These are phyloP conservation scores for Acrocephalus kingi DNA, from an alignment of 2,113 vertebrate species.

Conservation along the genomic window DNA sequence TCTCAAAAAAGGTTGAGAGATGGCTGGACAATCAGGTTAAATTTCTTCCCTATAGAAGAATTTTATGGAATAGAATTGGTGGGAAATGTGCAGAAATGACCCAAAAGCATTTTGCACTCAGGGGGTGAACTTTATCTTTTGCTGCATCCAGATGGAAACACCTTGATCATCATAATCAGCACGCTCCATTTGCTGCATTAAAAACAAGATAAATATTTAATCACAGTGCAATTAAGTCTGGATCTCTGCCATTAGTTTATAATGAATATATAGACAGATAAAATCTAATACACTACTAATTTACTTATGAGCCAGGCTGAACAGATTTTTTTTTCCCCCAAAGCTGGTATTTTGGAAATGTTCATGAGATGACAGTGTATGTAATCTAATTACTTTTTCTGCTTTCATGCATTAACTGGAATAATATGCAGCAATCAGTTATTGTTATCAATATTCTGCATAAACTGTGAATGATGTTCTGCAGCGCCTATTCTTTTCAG, in stretches of 20 bases:
- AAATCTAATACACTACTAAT: constrained; percentile 11
- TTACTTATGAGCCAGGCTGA: neutral
- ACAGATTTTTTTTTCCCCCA: neutral
- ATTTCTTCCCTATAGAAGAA: constrained; percentile 8
- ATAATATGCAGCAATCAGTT: neutral
- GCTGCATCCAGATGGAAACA: constrained; percentile 25
- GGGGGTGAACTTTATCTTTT: constrained; percentile 12
- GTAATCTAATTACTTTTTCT: neutral
- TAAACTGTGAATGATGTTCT: neutral
- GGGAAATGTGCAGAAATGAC: neutral
- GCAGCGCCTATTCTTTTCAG: neutral
- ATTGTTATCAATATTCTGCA: neutral
- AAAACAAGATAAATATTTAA: constrained; percentile 75
- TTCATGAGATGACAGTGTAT: neutral
- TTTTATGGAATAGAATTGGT: neutral
- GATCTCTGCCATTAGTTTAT: constrained; percentile 51
- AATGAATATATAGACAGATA: constrained; percentile 40
- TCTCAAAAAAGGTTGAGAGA: neutral
- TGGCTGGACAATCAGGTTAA: neutral
- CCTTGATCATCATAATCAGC: constrained; percentile 54
- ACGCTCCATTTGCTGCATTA: constrained; percentile 54
- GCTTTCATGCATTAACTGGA: neutral
- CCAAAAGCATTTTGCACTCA: neutral
- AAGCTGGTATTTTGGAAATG: neutral
- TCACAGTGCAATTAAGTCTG: constrained; percentile 38